Conservation (phyloP, 1,140 invertebrate species). For the Trialeurodes vaporariorum region DNA sequence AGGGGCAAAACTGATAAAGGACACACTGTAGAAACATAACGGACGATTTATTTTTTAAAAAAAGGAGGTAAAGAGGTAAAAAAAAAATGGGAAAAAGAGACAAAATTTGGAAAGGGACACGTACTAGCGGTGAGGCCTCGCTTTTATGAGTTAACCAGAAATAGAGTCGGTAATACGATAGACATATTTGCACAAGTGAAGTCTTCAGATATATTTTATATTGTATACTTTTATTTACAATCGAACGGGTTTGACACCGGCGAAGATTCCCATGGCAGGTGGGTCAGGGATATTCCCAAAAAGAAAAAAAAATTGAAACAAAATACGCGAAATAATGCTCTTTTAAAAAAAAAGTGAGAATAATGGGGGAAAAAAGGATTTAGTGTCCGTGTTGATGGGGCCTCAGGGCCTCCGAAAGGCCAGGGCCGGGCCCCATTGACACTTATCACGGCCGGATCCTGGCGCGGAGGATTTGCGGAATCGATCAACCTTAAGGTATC, state of each 20-base stretch:
- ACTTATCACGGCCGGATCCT: background rate
- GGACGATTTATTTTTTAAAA: background rate
- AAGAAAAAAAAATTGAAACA: background rate
- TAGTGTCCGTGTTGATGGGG: conserved; percentile 1
- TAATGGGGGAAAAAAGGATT: background rate
- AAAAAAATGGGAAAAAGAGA: background rate
- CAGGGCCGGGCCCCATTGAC: background rate
- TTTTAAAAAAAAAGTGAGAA: background rate
- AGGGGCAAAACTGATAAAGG: background rate
- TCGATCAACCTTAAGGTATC: conserved; percentile 6
- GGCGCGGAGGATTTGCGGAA: conserved; percentile 10
- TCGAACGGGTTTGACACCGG: background rate
- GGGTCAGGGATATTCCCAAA: background rate
- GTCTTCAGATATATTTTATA: too few relatives aligned
- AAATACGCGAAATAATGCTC: background rate
- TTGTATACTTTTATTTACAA: too few relatives aligned
- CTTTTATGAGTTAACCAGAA: background rate
- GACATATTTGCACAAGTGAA: background rate
- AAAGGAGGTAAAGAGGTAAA: background rate
- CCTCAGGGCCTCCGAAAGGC: background rate
- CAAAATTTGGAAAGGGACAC: background rate
- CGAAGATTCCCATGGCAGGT: background rate
- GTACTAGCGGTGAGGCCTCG: too few relatives aligned
- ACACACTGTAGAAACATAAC: background rate
- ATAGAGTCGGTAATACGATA: background rate